A percentile compares a stretch with the other conserved stretches of the same genome.
Conservation (phyloP, 2,113 vertebrate genomes). For the Sturnus vulgaris region DNA sequence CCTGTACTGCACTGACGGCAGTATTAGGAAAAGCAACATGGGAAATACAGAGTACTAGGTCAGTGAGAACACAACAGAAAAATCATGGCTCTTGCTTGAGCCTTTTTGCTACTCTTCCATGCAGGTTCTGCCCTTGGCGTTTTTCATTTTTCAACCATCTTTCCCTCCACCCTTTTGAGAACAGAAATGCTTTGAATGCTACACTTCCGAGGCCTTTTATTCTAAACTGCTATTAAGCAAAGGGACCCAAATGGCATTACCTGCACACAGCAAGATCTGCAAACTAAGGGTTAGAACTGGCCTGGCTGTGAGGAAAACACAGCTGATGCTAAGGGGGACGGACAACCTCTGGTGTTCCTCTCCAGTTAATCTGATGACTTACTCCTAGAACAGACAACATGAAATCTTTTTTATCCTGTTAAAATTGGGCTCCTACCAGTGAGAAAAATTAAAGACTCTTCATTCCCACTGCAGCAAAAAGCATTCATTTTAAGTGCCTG, state of each 20-base stretch:
- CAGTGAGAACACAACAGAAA: not conserved
- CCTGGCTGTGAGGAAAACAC: not conserved
- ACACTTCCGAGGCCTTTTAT: not conserved
- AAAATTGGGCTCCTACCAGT: not conserved
- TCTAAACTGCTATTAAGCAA: not conserved
- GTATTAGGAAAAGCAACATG: fast-evolving
- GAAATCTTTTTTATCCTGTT: not conserved
- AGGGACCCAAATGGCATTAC: not conserved
- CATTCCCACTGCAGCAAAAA: not conserved
- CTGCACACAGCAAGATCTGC: not conserved
- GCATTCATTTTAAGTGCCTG: not conserved
- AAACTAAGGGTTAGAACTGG: not conserved
- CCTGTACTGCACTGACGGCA: not conserved
- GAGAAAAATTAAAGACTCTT: not conserved
- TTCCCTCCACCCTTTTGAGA: not conserved
- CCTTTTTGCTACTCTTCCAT: not conserved
- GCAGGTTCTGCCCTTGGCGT: not conserved
- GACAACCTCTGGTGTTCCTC: conserved; percentile 5
- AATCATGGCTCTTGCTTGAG: not conserved
- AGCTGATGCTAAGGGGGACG: not conserved
- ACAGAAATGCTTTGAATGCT: not conserved
- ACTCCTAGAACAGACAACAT: not conserved
- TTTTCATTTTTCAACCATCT: not conserved
- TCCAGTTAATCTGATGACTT: not conserved
- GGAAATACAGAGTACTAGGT: not conserved